Evolutionary conservation across 2,113 vertebrate species (phyloP).

Genomic region (Datnioides undecimradiatus): DNA sequence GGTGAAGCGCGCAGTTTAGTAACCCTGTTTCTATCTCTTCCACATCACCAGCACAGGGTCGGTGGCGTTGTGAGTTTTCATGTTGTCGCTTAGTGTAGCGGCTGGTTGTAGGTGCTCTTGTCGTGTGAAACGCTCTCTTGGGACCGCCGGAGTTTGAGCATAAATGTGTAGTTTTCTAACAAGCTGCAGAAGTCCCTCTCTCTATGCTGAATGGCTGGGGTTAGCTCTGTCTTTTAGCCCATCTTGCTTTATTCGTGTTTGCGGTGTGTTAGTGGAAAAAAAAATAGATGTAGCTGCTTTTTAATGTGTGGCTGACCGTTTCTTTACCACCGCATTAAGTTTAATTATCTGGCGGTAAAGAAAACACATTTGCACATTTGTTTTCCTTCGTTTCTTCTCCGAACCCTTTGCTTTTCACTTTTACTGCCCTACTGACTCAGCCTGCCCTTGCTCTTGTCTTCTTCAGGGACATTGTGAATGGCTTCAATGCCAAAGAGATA

Average conservation of each 20-base stretch:
- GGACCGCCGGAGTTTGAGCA: neutral
- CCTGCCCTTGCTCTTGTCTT: constrained; percentile 11
- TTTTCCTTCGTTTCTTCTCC: neutral
- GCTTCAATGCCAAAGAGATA: constrained; percentile 85
- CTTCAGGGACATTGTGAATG: constrained; percentile 65
- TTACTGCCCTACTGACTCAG: neutral
- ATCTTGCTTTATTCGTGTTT: neutral
- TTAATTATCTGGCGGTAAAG: no score
- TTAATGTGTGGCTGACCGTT: neutral
- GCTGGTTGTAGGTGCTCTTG: constrained; percentile 32
- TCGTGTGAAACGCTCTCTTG: constrained; percentile 2
- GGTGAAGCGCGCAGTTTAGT: constrained; percentile 3
- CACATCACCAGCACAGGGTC: constrained; percentile 68
- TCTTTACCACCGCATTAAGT: neutral
- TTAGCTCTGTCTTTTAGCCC: neutral
- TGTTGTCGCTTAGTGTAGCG: constrained; percentile 40
- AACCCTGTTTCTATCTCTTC: constrained; percentile 53
- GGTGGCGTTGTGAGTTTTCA: constrained; percentile 64
- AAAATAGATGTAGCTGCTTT: neutral
- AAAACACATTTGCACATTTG: no score
- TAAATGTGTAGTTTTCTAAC: constrained; percentile 2
- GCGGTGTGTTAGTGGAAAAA: constrained; percentile 1
- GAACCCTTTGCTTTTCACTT: neutral
- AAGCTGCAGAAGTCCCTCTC: no score
- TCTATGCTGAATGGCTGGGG: neutral